Evolutionary conservation across 2,888 invertebrate species (phyloP), one percentile per base, ranked within the genome.

Genomic region (Diaprepes abbreviatus): DNA sequence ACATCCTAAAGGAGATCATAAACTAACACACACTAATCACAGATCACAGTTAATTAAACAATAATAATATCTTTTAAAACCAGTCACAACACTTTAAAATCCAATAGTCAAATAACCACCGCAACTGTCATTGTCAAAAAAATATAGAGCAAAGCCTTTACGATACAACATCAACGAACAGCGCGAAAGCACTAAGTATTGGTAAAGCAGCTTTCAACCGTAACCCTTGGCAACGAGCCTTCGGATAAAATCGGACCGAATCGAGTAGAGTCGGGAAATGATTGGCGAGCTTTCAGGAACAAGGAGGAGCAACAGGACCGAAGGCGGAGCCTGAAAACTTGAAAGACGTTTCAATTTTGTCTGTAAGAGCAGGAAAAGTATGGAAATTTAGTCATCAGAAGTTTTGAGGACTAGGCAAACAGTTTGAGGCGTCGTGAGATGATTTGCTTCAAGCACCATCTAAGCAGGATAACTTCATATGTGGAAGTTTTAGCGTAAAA

Each of bases 171-270:
- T 59, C 66, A 66, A 67, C 71, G 81, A 79, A 78, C 79, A 80
- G 81, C 84, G 81, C 84, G 83, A 80, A 78, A 81, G 79, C 79
- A 85, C 85, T 85, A 82, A 83, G 74, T 81, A 82, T 82, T 81
- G 78, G 79, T 77, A 79, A 78, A 79, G 79, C 77, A 78, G 81
- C 79, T 80, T 83, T 79, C 79, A 76, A 78, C 77, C 81, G 84
- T 84, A 80, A 80, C 85, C 84, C 84, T 78, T 84, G 79, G 83
- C 83, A 85, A 84, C 85, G 75, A 43, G 63, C 45, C 36, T 65
- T 84, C 85, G 85, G 58, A 16, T 5, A 45, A 16, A 17, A 67
- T 79, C 84, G 84, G n/a, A 14, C 3, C 14, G 6, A 5, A 54
- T 77, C 84, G 84, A 43, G 28, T 7, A 28, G 31, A n/a, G 59